Conservation (phyloP, 2,888 invertebrate species). For the Drosophila kanekoi region DNA sequence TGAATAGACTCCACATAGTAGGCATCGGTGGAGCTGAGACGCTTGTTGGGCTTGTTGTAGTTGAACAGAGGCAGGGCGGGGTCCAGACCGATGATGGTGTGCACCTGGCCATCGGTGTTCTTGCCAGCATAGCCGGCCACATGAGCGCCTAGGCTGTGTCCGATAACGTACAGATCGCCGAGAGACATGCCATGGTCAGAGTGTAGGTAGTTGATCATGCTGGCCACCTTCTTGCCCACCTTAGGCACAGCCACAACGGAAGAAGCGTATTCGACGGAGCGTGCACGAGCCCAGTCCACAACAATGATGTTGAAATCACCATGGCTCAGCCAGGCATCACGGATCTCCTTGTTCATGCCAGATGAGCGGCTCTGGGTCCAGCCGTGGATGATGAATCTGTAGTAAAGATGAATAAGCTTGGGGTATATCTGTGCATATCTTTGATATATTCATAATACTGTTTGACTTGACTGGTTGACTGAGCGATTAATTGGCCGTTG, state of each 20-base stretch:
- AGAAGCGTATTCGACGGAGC: constrained; percentile 86
- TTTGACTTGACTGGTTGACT: too few species aligned
- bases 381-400: constrained; percentile 86
- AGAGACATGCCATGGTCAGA: constrained; percentile 85
- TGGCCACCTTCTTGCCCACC: constrained; percentile 78
- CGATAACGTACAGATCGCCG: constrained; percentile 86
- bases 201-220: constrained; percentile 84
- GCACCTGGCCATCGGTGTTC: constrained; percentile 86
- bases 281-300: constrained; percentile 87
- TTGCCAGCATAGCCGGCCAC: constrained; percentile 88
- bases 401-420: too few species aligned
- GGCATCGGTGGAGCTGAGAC: constrained; percentile 76
- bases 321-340: constrained; percentile 86
- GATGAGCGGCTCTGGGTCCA: constrained; percentile 87
- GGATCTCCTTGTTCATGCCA: constrained; percentile 70
- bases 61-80: constrained; percentile 82
- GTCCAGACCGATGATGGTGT: constrained; percentile 86
- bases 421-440: too few species aligned
- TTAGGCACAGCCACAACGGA: constrained; percentile 85
- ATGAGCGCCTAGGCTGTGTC: constrained; percentile 88
- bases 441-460: too few species aligned
- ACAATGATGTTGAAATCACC: constrained; percentile 87
- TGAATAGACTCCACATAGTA: constrained; percentile 83
- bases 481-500: too few species aligned
- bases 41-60: constrained; percentile 68